Evolutionary conservation across 2,888 invertebrate genomes (phyloP).

Genomic region (Notodonta ziczac): DNA sequence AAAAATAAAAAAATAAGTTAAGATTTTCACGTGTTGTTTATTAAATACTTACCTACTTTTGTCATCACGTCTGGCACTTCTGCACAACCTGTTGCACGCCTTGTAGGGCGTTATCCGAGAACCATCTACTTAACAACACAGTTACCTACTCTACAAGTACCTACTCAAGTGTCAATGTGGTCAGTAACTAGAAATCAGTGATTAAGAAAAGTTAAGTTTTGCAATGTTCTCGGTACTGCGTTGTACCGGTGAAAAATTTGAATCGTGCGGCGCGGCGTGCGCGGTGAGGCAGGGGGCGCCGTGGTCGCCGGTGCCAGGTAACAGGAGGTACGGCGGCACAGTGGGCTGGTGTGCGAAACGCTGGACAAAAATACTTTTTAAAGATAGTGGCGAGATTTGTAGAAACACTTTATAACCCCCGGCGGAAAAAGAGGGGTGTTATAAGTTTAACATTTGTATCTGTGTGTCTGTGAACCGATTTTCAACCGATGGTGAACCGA

Average conservation of each 20-base stretch:
- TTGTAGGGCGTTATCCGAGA: not conserved
- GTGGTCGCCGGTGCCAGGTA: conserved; percentile 78
- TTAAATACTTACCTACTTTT: not conserved
- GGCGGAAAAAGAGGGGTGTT: no score
- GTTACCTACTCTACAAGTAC: not conserved
- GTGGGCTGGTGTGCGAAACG: conserved; percentile 29
- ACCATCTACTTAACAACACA: not conserved
- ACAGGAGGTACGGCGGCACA: conserved; percentile 79
- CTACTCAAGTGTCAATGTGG: not conserved
- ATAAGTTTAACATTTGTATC: no score
- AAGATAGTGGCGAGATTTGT: not conserved
- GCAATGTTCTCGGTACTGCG: conserved; percentile 23
- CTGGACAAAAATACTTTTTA: conserved; percentile 36
- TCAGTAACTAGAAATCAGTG: conserved; percentile 6
- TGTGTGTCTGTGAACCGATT: no score
- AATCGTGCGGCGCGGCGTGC: conserved; percentile 48
- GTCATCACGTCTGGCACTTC: not conserved
- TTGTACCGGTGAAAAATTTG: conserved; percentile 48
- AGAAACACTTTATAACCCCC: not conserved
- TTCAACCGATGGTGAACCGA: no score
- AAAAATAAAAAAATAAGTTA: no score
- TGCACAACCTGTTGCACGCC: not conserved
- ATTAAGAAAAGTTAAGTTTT: conserved; percentile 24
- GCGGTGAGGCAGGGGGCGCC: conserved; percentile 50
- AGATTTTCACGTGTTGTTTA: no score